Conservation (phyloP, 2,888 invertebrate species). For the Galeruca laticollis region DNA sequence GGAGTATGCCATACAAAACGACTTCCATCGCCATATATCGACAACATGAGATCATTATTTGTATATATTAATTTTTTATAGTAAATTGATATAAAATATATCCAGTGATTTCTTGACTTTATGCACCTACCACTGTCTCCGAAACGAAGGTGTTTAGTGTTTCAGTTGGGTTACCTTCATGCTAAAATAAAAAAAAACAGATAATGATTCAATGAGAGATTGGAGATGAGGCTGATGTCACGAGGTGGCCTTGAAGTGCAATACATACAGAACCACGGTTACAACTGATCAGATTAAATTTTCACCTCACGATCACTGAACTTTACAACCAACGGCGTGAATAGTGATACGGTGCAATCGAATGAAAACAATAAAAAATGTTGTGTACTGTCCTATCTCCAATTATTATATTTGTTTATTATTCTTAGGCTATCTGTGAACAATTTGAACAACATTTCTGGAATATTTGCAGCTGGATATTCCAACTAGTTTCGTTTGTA, state of each 20-base stretch:
- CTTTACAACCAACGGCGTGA: conserved; percentile 29
- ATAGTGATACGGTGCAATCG: background rate
- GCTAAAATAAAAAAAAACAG: conserved; percentile 53
- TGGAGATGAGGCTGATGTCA: conserved; percentile 57
- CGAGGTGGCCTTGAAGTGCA: conserved; percentile 55
- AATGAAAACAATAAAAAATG: background rate
- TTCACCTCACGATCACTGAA: conserved; percentile 50
- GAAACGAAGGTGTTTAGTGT: too few relatives aligned
- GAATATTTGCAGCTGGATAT: too few relatives aligned
- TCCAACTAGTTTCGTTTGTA: too few relatives aligned
- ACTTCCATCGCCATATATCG: too few relatives aligned
- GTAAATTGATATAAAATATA: too few relatives aligned
- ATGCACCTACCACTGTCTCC: too few relatives aligned
- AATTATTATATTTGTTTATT: background rate
- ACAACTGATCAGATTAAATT: conserved; percentile 54
- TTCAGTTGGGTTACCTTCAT: conserved; percentile 54
- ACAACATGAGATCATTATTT: too few relatives aligned
- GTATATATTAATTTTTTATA: too few relatives aligned
- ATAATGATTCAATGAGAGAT: conserved; percentile 55
- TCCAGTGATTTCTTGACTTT: too few relatives aligned
- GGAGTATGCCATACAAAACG: too few relatives aligned
- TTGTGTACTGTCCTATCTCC: background rate
- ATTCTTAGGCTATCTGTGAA: too few relatives aligned
- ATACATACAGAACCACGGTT: conserved; percentile 31
- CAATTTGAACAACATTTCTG: too few relatives aligned